phyloP scores from a whole-genome alignment of 2,888 invertebrate species.

The Mesorhabditis sp. region DNA sequence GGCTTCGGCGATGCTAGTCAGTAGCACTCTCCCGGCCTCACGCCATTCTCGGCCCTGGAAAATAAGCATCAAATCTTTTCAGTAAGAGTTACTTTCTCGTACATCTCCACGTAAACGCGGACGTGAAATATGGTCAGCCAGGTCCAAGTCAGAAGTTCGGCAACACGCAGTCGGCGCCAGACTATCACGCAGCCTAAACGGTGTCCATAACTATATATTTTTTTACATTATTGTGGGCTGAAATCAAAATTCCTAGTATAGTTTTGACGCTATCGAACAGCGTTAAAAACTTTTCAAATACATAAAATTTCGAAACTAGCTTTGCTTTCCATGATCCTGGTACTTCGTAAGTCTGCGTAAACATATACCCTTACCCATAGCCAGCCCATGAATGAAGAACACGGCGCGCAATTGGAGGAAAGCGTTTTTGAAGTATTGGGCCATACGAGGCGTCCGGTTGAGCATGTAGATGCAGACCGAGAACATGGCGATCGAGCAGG shows the following conservation, averaged over 20 bases:
- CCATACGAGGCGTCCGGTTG: constrained; percentile 58
- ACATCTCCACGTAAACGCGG: constrained; percentile 59
- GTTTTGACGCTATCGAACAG: too few species aligned
- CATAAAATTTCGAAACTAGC: too few species aligned
- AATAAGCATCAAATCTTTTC: not conserved
- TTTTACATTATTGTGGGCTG: too few species aligned
- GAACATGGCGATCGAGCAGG: constrained; percentile 60
- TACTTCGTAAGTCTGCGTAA: not conserved
- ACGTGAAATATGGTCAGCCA: constrained; percentile 62
- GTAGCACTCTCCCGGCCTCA: constrained; percentile 34
- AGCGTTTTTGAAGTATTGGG: constrained; percentile 52
- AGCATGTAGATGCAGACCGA: constrained; percentile 60
- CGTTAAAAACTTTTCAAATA: constrained; percentile 1
- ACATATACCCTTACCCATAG: constrained; percentile 38
- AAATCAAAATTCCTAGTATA: too few species aligned
- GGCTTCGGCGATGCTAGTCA: constrained; percentile 46
- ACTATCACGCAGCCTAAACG: constrained; percentile 38
- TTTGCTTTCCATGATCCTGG: not conserved
- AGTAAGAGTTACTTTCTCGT: constrained; percentile 33
- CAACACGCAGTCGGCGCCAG: constrained; percentile 61
- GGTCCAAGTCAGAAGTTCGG: constrained; percentile 63
- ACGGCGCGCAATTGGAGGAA: constrained; percentile 47
- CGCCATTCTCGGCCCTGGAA: constrained; percentile 32
- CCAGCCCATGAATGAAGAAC: constrained; percentile 56
- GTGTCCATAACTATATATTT: not conserved